Evolutionary conservation across 1,140 invertebrate genomes (phyloP), one percentile per base, ranked within the genome.

Genomic region (Campodea augens): DNA sequence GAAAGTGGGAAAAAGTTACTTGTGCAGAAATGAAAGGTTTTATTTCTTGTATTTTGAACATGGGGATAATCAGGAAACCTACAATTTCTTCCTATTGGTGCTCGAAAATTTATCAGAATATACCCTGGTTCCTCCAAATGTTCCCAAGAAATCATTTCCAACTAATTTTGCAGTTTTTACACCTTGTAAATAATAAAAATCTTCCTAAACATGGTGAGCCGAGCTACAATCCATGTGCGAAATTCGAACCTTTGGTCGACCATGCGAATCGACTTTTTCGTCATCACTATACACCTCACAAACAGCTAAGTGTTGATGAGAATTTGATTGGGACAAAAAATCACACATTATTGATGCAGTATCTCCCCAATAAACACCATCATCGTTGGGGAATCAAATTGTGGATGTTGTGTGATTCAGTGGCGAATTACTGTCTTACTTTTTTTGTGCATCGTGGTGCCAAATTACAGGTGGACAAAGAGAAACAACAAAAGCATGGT

Each of bases 311-410:
- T 19, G 48, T 50, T 25, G 46, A 50, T 50, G 48, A 50, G 24
- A 48, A 27, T 13, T 38, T 50, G 18, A 42, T 50, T n/a, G 41
- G 27, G 5, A 42, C 38, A 3, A 39, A 49, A 21, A n/a, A 18
- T 24, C 45, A 49, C 38, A 25, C 49, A 40, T 25, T 41, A 39
- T 38, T 49, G 10, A 24, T n/a, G 41, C 47, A 50, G 38, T 49
- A 50, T 25, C 25, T 48, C 32, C 46, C 46, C 32, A 48, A 48
- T 27, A 50, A 48, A 40, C 46, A 44, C 41, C 49, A 50, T 43
- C 38, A n/a, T n/a, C n/a, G 43, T 18, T 48, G 49, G 47, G 46
- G 46, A 39, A 41, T 48, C 15, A 50, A 50, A 43, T 38, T 50
- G 21, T 50, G 46, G 43, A 39, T 40, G 43, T 25, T 48, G 2